Evolutionary conservation across 64 coral and sea anemone species (phyloP).

Genomic region (Montipora capricornis): DNA sequence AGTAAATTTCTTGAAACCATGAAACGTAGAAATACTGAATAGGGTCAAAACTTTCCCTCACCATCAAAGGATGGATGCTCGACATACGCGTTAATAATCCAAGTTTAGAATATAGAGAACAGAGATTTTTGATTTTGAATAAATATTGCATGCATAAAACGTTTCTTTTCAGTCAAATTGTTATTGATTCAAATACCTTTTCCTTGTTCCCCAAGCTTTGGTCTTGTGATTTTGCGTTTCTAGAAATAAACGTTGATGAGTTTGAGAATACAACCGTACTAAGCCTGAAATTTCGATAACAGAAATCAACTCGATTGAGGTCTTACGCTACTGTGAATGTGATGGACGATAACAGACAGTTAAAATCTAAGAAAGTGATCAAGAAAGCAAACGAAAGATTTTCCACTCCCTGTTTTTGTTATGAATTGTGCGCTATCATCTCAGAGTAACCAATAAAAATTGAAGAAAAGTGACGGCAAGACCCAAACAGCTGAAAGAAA

Average conservation of each 20-base stretch:
- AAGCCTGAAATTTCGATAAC: not conserved
- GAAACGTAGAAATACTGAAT: not conserved
- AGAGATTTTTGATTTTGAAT: not conserved
- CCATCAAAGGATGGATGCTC: not conserved
- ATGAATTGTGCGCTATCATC: not conserved
- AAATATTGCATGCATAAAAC: not conserved
- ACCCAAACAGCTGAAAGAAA: slow-evolving; percentile 7
- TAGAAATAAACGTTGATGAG: not conserved
- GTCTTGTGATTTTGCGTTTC: not conserved
- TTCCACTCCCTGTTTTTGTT: slow-evolving; percentile 17
- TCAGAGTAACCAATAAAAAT: slow-evolving; percentile 29
- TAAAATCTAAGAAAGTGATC: not conserved
- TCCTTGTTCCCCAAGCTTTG: not conserved
- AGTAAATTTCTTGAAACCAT: too few relatives aligned
- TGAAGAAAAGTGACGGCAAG: not conserved
- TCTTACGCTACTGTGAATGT: too few relatives aligned
- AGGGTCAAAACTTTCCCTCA: not conserved
- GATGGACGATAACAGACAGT: not conserved
- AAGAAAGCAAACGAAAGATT: not conserved
- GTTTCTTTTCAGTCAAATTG: not conserved
- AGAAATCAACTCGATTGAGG: too few relatives aligned
- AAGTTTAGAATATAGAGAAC: not conserved
- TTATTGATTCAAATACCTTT: not conserved
- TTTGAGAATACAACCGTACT: not conserved
- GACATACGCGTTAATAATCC: not conserved